Conservation (phyloP, 2,888 invertebrate species). For the Euclidia mi region DNA sequence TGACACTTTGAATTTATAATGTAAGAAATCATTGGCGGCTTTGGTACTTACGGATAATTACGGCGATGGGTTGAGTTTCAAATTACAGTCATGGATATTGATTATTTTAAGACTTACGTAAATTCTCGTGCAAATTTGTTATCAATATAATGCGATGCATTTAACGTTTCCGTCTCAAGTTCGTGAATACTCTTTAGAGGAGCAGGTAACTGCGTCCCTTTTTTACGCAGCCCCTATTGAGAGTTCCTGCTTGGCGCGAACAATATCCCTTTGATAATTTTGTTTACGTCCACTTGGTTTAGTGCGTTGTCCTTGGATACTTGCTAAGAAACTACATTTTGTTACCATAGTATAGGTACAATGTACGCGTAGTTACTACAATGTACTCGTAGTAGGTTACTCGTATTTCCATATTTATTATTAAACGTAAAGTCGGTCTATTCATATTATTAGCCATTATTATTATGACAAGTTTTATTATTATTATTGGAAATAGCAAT, state of each 20-base stretch:
- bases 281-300: conserved; percentile 47
- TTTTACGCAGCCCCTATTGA: conserved; percentile 74
- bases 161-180: conserved; percentile 25
- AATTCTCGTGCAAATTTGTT: background rate
- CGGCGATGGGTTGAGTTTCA: background rate
- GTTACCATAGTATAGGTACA: conserved; percentile 25
- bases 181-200: conserved; percentile 33
- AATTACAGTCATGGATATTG: conserved; percentile 8
- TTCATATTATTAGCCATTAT: conserved; percentile 18
- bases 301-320: conserved; percentile 41
- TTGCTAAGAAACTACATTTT: no score
- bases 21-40: conserved; percentile 63
- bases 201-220: conserved; percentile 85
- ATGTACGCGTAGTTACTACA: conserved; percentile 11
- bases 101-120: conserved; percentile 7
- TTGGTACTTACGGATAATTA: conserved; percentile 16
- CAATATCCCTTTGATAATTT: conserved; percentile 55
- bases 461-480: conserved; percentile 14
- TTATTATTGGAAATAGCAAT: conserved; percentile 37
- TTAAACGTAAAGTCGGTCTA: conserved; percentile 28
- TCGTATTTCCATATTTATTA: conserved; percentile 32
- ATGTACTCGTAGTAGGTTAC: conserved; percentile 21
- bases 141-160: conserved; percentile 19
- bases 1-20: conserved; percentile 48
- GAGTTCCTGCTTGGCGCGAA: conserved; percentile 40